These are phyloP conservation scores for Euplagia quadripunctaria DNA, from an alignment of 2,888 invertebrate genomes.

Conservation along the genomic window DNA sequence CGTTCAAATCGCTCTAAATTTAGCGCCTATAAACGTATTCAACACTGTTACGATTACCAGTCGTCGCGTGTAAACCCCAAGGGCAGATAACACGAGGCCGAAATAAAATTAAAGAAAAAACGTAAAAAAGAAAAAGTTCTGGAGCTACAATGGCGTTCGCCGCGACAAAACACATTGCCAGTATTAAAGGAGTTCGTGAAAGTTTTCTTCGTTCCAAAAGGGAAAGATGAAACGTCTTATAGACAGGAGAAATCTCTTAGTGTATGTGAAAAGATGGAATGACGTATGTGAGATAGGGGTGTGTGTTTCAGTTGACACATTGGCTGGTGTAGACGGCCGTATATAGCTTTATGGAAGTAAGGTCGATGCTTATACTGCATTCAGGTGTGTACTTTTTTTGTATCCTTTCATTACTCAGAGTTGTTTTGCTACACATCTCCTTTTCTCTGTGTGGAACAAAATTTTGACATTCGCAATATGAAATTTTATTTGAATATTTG, in stretches of 20 bases:
- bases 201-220: slow-evolving; percentile 53
- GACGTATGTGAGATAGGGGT: slow-evolving; percentile 27
- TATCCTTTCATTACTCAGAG: neutral
- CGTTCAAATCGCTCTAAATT: slow-evolving; percentile 35
- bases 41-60: slow-evolving; percentile 49
- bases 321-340: slow-evolving; percentile 16
- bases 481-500: neutral
- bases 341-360: slow-evolving; percentile 2
- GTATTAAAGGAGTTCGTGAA: slow-evolving; percentile 50
- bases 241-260: slow-evolving; percentile 56
- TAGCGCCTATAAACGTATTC: slow-evolving; percentile 47
- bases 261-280: slow-evolving; percentile 30
- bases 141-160: slow-evolving; percentile 77
- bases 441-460: neutral
- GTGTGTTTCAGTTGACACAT: slow-evolving; percentile 37
- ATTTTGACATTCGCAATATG: neutral
- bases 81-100: slow-evolving; percentile 68
- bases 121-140: slow-evolving; percentile 68
- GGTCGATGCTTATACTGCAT: slow-evolving; percentile 15
- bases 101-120: slow-evolving; percentile 83
- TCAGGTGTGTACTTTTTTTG: neutral
- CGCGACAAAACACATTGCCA: slow-evolving; percentile 84
- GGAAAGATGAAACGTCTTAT: slow-evolving; percentile 51
- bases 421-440: neutral
- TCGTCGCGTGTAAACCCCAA: slow-evolving; percentile 57